Conservation (phyloP, 1,140 invertebrate species). For the Amphibalanus amphitrite region DNA sequence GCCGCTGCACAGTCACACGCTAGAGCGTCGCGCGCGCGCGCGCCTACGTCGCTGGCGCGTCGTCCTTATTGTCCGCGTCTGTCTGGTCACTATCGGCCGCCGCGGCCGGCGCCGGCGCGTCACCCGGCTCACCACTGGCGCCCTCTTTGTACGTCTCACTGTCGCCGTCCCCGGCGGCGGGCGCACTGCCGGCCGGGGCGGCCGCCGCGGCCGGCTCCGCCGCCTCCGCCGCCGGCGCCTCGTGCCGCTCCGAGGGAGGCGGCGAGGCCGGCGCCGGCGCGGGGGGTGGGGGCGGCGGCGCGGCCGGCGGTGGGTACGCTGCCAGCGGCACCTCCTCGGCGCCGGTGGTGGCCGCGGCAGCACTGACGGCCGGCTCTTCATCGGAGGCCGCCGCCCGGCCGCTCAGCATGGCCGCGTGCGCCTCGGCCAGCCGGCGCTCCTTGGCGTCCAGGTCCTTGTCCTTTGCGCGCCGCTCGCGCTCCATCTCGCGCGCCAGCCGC, state of each 20-base stretch:
- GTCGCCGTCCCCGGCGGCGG: background rate
- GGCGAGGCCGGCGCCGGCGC: background rate
- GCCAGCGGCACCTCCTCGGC: background rate
- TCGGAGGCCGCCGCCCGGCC: background rate
- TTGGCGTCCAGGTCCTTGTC: conserved; percentile 8
- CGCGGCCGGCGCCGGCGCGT: background rate
- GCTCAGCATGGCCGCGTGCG: background rate
- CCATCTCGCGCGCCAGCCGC: conserved; percentile 3
- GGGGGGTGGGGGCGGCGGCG: background rate
- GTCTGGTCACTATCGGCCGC: background rate
- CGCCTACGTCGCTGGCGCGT: background rate
- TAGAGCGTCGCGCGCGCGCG: background rate
- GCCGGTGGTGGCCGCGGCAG: background rate
- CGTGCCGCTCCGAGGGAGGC: background rate
- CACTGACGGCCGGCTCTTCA: background rate
- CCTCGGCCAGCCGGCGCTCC: conserved; percentile 1
- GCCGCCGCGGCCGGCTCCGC: background rate
- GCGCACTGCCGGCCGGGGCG: background rate
- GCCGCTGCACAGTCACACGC: background rate
- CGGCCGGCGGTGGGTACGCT: background rate
- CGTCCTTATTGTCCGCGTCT: background rate
- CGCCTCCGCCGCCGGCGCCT: background rate
- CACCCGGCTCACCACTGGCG: background rate
- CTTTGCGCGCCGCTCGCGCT: background rate
- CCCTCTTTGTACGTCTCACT: background rate